Percentiles rank a stretch among this genome's conserved stretches.
phyloP scores from a whole-genome alignment of 2,888 invertebrate species.

The Osedax frankpressi region DNA sequence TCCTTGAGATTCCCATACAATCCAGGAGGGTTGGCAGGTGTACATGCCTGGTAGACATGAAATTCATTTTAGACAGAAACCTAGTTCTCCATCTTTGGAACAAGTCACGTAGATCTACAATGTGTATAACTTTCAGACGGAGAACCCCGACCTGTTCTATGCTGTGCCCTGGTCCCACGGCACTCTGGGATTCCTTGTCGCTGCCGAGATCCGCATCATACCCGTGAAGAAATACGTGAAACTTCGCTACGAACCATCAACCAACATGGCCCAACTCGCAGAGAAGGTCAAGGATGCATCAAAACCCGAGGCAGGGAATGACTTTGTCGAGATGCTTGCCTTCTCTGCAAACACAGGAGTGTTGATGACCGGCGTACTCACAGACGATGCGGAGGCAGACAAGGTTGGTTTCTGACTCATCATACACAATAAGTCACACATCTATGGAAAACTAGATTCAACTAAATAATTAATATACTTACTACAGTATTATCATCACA shows the following conservation, averaged over 20 bases:
- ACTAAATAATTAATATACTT: conserved; percentile 1
- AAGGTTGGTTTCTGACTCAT: conserved; percentile 47
- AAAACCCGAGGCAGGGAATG: conserved; percentile 47
- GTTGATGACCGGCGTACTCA: conserved; percentile 64
- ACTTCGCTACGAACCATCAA: conserved; percentile 24
- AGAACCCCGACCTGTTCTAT: conserved; percentile 63
- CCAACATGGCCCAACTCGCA: conserved; percentile 32
- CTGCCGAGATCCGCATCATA: conserved; percentile 59
- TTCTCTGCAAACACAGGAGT: conserved; percentile 59
- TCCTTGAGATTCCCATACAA: no score
- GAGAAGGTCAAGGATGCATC: conserved; percentile 49
- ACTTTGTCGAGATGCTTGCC: conserved; percentile 65
- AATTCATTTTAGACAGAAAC: not conserved
- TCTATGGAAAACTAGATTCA: not conserved
- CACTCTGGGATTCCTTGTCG: conserved; percentile 65
- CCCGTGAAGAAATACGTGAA: conserved; percentile 55
- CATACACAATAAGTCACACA: not conserved
- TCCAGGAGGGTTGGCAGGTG: no score
- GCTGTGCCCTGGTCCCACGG: conserved; percentile 74
- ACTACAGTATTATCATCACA: not conserved
- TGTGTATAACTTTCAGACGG: conserved; percentile 48
- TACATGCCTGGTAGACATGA: not conserved
- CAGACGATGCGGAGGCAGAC: conserved; percentile 53
- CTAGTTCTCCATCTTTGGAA: not conserved
- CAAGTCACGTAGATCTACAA: not conserved